These are phyloP conservation scores for Camponotus pennsylvanicus DNA, from an alignment of 1,140 invertebrate genomes.

Conservation along the genomic window DNA sequence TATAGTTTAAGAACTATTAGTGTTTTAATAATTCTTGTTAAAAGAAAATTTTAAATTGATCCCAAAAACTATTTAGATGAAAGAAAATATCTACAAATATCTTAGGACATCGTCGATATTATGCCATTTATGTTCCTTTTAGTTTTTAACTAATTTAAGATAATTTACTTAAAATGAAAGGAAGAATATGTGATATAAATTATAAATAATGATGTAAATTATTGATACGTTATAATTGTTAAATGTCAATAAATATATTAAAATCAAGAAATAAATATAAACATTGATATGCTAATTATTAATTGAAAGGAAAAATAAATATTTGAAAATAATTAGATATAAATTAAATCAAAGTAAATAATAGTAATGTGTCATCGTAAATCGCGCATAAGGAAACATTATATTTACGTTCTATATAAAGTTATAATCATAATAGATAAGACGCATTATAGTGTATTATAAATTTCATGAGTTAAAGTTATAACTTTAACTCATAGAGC, in stretches of 20 bases:
- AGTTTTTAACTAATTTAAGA: background rate
- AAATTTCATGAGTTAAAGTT: conserved; percentile 15
- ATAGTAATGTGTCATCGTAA: background rate
- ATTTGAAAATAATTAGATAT: background rate
- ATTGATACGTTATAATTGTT: background rate
- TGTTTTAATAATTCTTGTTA: background rate
- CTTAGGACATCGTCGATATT: background rate
- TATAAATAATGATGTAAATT: background rate
- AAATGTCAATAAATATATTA: background rate
- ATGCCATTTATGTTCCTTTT: background rate
- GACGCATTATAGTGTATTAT: background rate
- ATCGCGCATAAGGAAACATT: background rate
- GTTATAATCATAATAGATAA: conserved; percentile 1
- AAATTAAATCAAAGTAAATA: background rate
- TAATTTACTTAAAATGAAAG: background rate
- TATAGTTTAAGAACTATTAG: conserved; percentile 24
- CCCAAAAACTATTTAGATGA: background rate
- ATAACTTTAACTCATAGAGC: too few relatives aligned
- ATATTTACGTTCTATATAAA: background rate
- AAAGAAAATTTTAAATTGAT: conserved; percentile 34
- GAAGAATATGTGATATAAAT: background rate
- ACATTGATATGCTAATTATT: background rate
- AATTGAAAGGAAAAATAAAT: background rate
- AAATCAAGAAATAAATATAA: too few relatives aligned
- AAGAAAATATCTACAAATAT: background rate